A percentile compares a stretch with the other conserved stretches of the same genome.
Conservation (phyloP, 92 coral and sea anemone genomes). For the Nematostella vectensis region DNA sequence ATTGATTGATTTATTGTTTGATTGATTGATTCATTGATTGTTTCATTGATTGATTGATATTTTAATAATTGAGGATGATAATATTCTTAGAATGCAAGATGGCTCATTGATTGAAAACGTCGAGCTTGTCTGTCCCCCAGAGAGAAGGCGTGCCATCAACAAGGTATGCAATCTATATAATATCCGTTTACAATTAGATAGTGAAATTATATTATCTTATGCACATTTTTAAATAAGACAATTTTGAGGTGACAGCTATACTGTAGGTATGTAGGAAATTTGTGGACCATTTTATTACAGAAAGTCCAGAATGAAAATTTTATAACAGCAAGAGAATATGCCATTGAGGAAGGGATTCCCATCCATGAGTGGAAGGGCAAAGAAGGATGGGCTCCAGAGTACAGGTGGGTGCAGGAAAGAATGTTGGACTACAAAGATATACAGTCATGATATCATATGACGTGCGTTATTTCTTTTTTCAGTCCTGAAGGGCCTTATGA, state of each 20-base stretch:
- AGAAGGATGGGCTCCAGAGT: slow-evolving; percentile 45
- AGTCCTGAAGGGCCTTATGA: slow-evolving; percentile 60
- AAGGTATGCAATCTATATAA: slow-evolving; percentile 34
- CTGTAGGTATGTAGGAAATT: no score
- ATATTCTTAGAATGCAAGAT: no score
- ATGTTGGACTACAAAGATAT: no score
- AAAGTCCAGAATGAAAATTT: slow-evolving; percentile 23
- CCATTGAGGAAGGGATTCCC: slow-evolving; percentile 36
- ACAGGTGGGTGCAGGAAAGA: slow-evolving; percentile 20
- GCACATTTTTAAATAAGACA: no score
- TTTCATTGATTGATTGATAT: neutral
- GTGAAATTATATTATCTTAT: no score
- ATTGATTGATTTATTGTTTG: no score
- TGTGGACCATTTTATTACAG: no score
- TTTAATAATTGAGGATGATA: neutral
- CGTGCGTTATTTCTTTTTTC: slow-evolving; percentile 1
- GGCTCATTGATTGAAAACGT: slow-evolving; percentile 50
- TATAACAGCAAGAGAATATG: slow-evolving; percentile 67
- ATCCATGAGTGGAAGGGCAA: slow-evolving; percentile 71
- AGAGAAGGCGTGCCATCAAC: slow-evolving; percentile 57
- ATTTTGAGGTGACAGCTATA: no score
- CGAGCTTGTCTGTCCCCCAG: slow-evolving; percentile 86
- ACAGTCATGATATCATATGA: no score
- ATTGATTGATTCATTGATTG: neutral
- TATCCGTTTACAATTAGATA: no score